Evolutionary conservation across 2,888 invertebrate species (phyloP), one percentile per base, ranked within the genome.

Genomic region (Chloroclystis v-ata): DNA sequence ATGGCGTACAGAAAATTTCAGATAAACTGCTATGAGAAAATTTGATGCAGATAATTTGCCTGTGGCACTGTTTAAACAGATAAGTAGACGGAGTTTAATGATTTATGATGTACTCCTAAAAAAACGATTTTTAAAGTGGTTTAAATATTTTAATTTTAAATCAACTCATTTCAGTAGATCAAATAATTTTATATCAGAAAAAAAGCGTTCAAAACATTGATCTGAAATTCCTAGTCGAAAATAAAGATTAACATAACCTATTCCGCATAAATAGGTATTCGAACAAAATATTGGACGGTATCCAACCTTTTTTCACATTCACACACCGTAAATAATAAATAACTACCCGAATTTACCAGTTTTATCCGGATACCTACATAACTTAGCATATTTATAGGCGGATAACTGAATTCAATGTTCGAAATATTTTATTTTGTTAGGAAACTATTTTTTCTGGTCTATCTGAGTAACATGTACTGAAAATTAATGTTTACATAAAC

Each of bases 291-390:
- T 52, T 47, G 48, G 46, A 49, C 32, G 28, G 25, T 38, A 41
- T 44, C 35, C 35, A 37, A 54, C 52, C 54, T 50, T 52, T 56
- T 51, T 52, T 49, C 47, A 43, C 54, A 42, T 57, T 40, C 49
- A 48, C 50, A 45, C 47, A 32, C 40, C 43, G 49, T 59, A 49
- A 59, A 59, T 59, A 56, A 52, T 59, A 54, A 51, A 59, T 54
- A 56, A 42, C 52, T 44, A 35, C 38, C 54, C 43, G 42, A 47
- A 46, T 42, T 46, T 28, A 47, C 47, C 47, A 45, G 45, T 49
- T 49, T 47, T 33, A 28, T 44, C 39, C 39, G 32, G 40, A 37
- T 53, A 43, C 47, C 49, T 43, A 47, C 49, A 46, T 48, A 49
- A 46, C 43, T 50, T 43, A 50, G 13, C 43, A 52, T 54, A 54